Conservation (phyloP, 2,113 vertebrate species). For the Scatophagus argus region DNA sequence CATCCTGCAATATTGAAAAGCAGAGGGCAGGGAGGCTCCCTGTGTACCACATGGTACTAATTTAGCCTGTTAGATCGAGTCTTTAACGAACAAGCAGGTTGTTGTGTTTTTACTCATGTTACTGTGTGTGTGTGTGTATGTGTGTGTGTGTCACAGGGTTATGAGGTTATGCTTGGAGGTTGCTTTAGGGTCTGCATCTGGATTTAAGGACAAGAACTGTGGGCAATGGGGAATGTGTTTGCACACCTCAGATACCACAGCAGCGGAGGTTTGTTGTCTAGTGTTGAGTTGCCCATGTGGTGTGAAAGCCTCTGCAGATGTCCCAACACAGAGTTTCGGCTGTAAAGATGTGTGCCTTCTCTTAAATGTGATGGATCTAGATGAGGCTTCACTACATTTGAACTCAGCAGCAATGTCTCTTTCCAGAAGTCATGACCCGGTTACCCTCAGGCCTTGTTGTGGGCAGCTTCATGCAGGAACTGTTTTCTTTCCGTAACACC, state of each 20-base stretch:
- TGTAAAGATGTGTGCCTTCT: no score
- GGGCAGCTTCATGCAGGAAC: no score
- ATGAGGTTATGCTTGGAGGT: slow-evolving; percentile 36
- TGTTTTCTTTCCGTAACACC: no score
- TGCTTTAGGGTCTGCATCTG: slow-evolving; percentile 49
- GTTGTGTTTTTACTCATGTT: slow-evolving; percentile 24
- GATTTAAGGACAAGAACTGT: slow-evolving; percentile 35
- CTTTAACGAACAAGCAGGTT: slow-evolving; percentile 68
- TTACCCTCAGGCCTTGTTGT: no score
- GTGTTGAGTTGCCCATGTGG: background rate
- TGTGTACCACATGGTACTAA: slow-evolving; percentile 66
- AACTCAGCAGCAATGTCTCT: no score
- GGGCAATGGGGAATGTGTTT: slow-evolving; percentile 45
- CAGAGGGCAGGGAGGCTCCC: slow-evolving; percentile 62
- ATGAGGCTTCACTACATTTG: no score
- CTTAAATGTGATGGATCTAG: no score
- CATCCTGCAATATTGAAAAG: slow-evolving; percentile 71
- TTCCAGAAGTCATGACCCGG: no score
- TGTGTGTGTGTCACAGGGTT: slow-evolving; percentile 34
- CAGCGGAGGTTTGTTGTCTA: background rate
- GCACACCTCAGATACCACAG: slow-evolving; percentile 16
- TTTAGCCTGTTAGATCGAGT: slow-evolving; percentile 64
- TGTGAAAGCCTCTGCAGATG: background rate
- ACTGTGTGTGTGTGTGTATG: no score
- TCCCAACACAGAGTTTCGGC: background rate